A percentile compares a stretch with the other conserved stretches of the same genome.
Conservation (phyloP, 2,888 invertebrate species). For the Petrolisthes manimaculis region DNA sequence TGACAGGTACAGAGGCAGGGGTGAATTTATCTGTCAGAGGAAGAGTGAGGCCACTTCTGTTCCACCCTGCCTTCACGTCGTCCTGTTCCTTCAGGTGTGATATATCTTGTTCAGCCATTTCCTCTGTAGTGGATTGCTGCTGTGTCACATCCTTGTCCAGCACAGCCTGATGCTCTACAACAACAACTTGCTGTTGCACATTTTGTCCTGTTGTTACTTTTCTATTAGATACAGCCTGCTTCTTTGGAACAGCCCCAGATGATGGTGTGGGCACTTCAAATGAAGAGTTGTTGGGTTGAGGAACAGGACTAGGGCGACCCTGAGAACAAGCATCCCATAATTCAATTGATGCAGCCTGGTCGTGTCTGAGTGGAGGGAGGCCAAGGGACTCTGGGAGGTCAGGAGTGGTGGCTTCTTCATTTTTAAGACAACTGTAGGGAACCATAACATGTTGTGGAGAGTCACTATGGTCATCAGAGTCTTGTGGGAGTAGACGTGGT, state of each 20-base stretch:
- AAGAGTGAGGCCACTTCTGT: slow-evolving; percentile 19
- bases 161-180: too few species aligned
- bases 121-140: neutral
- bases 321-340: slow-evolving; percentile 41
- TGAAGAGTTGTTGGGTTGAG: neutral
- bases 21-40: slow-evolving; percentile 21
- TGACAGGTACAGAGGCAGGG: neutral
- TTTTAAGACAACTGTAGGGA: slow-evolving; percentile 36
- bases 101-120: neutral
- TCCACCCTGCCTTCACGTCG: neutral
- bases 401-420: slow-evolving; percentile 34
- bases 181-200: too few species aligned
- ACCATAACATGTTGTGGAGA: slow-evolving; percentile 23
- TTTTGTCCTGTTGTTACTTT: too few species aligned
- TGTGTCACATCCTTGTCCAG: neutral
- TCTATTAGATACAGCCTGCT: neutral
- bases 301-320: neutral
- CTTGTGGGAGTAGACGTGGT: slow-evolving; percentile 14
- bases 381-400: slow-evolving; percentile 8
- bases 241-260: slow-evolving; percentile 46
- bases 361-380: slow-evolving; percentile 36
- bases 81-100: neutral
- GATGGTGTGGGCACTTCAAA: neutral
- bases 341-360: slow-evolving; percentile 44
- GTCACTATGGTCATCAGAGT: slow-evolving; percentile 35